These are phyloP conservation scores for Synaphobranchus kaupii DNA, from an alignment of 2,797 vertebrate genomes.

Conservation along the genomic window DNA sequence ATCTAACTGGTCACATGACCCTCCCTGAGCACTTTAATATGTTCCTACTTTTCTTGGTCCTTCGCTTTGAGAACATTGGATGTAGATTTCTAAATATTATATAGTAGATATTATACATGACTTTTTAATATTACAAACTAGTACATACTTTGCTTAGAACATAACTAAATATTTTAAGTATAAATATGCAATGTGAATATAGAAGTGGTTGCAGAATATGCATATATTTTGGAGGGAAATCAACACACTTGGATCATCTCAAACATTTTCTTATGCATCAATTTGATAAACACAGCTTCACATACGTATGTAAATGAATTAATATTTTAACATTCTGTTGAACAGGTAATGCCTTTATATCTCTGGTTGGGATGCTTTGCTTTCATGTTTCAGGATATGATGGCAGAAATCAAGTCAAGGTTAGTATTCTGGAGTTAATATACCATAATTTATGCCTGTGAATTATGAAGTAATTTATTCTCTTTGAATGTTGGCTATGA, in stretches of 20 bases:
- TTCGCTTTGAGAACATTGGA: no score
- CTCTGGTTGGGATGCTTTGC: neutral
- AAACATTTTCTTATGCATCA: no score
- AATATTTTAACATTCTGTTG: neutral
- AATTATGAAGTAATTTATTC: neutral
- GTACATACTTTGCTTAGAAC: no score
- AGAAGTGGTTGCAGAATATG: no score
- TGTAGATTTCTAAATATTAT: neutral
- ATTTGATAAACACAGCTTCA: no score
- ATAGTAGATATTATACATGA: no score
- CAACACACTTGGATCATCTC: no score
- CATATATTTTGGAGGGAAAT: no score
- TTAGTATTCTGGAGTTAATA: neutral
- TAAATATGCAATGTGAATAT: no score
- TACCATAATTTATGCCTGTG: neutral
- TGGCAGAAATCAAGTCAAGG: neutral
- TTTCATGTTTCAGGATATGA: neutral
- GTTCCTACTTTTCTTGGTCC: neutral
- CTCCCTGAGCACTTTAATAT: neutral
- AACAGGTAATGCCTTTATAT: neutral
- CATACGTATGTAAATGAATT: no score
- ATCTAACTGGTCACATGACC: neutral
- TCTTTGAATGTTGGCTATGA: constrained; percentile 19
- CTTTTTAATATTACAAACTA: no score
- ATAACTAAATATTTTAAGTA: no score